Evolutionary conservation across 2,888 invertebrate genomes (phyloP), one percentile per base, ranked within the genome.

Genomic region (Tetrapedia diversipes): DNA sequence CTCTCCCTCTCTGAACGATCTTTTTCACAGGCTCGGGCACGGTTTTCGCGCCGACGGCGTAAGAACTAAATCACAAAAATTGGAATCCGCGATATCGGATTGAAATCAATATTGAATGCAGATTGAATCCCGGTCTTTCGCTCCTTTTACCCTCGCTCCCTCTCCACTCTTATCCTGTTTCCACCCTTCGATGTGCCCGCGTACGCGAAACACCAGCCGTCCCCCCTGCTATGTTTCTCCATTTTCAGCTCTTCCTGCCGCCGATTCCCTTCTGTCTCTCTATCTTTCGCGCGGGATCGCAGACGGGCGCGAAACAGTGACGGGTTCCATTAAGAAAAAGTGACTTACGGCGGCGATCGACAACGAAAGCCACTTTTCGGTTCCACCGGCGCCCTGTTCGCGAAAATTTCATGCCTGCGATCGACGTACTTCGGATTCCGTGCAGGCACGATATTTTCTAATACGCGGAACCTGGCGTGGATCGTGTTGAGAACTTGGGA

Each of bases 81-180:
- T 86, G 89, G 87, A 89, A 89, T 86, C 80, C 82, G 70, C 84
- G 86, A 83, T 90, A 90, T 90, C 90, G 86, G 86, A 90, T 89
- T 89, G 90, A 80, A 90, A 90, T 90, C 89, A 89, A 90, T 90
- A 90, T 90, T 88, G 90, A 90, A 89, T 89, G 89, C 87, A 90
- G 89, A 90, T 90, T 88, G 90, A 90, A 89, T 89, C 82, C 81
- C 70, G 69, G 78, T 68, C 54, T 80, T 75, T 81, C 68, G 64
- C 43, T 75, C 53, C 66, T 79, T 68, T 73, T 60, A 24, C 66
- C 56, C 22, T 16, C 65, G 54, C 29, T 32, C 64, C 7, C 61
- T n/a, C n/a, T n/a, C 29, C 27, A 29, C 66, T 39, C 53, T 56
- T 67, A 43, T 69, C 70, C 61, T 41, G 43, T 69, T 59, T 64